Conservation (phyloP, 2,113 vertebrate species). For the Eulacestoma nigropectus region DNA sequence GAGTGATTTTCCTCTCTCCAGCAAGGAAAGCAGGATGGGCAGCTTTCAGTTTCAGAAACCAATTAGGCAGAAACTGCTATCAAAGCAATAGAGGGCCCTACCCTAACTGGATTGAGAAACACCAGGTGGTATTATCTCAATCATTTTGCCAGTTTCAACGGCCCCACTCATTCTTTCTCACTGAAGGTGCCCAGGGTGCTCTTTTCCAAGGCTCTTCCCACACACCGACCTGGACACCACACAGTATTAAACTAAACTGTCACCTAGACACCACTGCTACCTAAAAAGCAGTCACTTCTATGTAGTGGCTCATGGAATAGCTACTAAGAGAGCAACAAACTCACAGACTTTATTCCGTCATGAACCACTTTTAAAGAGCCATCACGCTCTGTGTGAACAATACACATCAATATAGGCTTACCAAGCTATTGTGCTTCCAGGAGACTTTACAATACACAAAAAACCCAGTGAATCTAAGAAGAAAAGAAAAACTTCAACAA, state of each 20-base stretch:
- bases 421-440: background rate
- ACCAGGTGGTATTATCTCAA: slow-evolving; percentile 12
- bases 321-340: background rate
- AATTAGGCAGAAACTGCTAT: slow-evolving; percentile 63
- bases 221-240: background rate
- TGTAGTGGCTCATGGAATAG: background rate
- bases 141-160: background rate
- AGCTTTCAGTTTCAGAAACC: slow-evolving; percentile 48
- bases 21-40: slow-evolving; percentile 55
- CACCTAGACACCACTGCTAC: background rate
- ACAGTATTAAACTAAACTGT: background rate
- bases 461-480: background rate
- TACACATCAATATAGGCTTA: background rate
- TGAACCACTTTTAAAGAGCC: background rate
- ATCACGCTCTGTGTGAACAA: rapidly evolving
- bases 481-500: background rate
- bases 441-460: background rate
- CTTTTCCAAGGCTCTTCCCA: background rate
- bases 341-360: background rate
- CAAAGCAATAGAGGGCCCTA: slow-evolving; percentile 54
- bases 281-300: background rate
- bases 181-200: background rate
- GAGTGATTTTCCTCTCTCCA: slow-evolving; percentile 28
- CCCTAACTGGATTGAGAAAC: slow-evolving; percentile 44
- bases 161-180: background rate